Conservation (phyloP, 2,113 vertebrate species). For the Cinclus mexicanus region DNA sequence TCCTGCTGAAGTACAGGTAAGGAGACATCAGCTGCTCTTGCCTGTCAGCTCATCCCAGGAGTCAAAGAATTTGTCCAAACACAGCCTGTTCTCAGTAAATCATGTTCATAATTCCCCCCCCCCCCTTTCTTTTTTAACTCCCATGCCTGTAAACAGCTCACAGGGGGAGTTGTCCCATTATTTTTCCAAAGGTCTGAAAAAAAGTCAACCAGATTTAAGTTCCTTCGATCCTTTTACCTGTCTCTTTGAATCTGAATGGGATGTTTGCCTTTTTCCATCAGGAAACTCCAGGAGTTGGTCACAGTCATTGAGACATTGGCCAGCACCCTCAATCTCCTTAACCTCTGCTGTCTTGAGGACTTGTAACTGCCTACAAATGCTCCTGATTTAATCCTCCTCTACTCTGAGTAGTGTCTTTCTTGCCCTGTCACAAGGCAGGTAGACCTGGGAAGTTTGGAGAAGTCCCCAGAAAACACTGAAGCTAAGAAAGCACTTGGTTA, state of each 20-base stretch:
- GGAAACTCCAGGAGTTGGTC: neutral
- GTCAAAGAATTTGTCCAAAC: neutral
- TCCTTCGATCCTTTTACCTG: neutral
- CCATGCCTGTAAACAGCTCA: rapidly evolving
- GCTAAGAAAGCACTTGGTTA: neutral
- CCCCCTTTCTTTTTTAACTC: neutral
- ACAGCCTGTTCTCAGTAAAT: neutral
- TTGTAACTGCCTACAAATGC: neutral
- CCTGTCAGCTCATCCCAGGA: neutral
- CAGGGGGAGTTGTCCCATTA: rapidly evolving
- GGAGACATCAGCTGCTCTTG: neutral
- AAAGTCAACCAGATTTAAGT: neutral
- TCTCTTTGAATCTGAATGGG: neutral
- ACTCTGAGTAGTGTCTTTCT: neutral
- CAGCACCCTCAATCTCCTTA: neutral
- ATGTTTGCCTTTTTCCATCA: neutral
- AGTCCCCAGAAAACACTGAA: neutral
- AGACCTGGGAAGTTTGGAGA: neutral
- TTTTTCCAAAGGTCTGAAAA: neutral
- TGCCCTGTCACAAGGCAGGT: neutral
- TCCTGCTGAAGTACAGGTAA: neutral
- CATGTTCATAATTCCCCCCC: neutral
- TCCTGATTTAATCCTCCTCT: neutral
- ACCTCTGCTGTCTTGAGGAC: neutral
- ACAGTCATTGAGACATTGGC: neutral